Evolutionary conservation across 2,888 invertebrate species (phyloP).

Genomic region (Volucella inanis): DNA sequence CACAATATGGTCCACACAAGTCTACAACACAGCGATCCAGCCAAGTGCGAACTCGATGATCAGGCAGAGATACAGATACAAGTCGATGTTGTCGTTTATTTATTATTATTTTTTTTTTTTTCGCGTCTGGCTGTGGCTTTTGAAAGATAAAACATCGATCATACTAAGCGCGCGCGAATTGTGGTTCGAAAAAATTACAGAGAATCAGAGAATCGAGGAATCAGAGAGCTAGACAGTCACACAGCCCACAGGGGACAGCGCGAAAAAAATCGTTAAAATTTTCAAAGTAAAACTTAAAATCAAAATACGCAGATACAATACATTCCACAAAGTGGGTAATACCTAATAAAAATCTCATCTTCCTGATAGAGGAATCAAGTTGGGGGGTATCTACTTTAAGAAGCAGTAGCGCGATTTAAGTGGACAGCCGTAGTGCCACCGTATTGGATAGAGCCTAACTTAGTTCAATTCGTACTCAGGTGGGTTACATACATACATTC

Average conservation of each 20-base stretch:
- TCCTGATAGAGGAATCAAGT: slow-evolving; percentile 24
- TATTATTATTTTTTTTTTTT: slow-evolving; percentile 15
- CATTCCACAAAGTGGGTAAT: slow-evolving; percentile 63
- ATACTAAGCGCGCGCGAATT: slow-evolving; percentile 63
- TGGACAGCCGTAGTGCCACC: slow-evolving; percentile 18
- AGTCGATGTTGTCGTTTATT: neutral
- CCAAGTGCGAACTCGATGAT: slow-evolving; percentile 69
- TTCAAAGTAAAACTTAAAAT: slow-evolving; percentile 47
- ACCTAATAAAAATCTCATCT: slow-evolving; percentile 68
- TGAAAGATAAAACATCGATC: slow-evolving; percentile 71
- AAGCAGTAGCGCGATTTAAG: slow-evolving; percentile 44
- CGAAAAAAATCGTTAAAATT: slow-evolving; percentile 18
- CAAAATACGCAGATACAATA: slow-evolving; percentile 59
- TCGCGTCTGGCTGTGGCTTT: slow-evolving; percentile 37
- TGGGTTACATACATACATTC: slow-evolving; percentile 1
- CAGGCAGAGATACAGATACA: slow-evolving; percentile 60
- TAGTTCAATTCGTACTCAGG: slow-evolving; percentile 22
- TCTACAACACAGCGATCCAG: slow-evolving; percentile 45
- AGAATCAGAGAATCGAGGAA: neutral
- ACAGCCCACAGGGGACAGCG: slow-evolving; percentile 38
- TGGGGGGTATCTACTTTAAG: slow-evolving; percentile 4
- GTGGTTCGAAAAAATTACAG: slow-evolving; percentile 27
- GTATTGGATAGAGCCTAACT: slow-evolving; percentile 60
- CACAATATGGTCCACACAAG: slow-evolving; percentile 72
- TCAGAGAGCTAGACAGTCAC: slow-evolving; percentile 17